Percentiles rank a stretch among this genome's conserved stretches.
Conservation (phyloP, 2,888 invertebrate species). For the Philonicus albiceps region DNA sequence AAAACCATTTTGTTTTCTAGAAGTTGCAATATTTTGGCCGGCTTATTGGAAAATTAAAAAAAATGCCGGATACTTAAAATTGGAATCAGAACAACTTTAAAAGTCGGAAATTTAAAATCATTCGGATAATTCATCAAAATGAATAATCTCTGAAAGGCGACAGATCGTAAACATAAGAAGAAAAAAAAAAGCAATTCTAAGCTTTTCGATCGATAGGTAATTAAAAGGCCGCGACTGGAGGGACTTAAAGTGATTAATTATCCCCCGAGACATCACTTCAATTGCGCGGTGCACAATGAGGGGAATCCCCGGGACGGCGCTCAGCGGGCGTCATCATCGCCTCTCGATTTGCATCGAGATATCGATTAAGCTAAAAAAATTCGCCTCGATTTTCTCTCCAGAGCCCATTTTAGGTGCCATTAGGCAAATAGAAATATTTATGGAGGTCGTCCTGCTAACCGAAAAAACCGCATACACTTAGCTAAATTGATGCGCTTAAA, state of each 20-base stretch:
- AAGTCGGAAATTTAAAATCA: neutral
- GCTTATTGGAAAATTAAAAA: too few relatives aligned
- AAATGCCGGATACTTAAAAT: neutral
- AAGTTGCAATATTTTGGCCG: too few relatives aligned
- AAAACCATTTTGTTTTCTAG: too few relatives aligned
- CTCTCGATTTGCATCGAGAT: neutral
- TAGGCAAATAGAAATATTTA: neutral
- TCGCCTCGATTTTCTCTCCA: neutral
- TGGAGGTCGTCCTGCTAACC: neutral
- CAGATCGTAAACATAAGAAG: neutral
- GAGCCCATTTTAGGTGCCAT: neutral
- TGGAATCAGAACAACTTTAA: neutral
- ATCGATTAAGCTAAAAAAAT: neutral
- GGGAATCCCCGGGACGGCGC: neutral
- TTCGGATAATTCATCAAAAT: neutral
- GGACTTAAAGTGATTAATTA: neutral
- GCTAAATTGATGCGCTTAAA: conserved; percentile 19
- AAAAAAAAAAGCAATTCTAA: neutral
- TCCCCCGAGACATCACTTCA: neutral
- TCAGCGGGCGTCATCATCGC: neutral
- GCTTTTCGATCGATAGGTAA: neutral
- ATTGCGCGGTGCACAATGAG: neutral
- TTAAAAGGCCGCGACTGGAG: neutral
- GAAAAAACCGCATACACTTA: neutral
- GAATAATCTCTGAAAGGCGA: neutral